phyloP scores from a whole-genome alignment of 2,888 invertebrate genomes.

The Leucozona laternaria region DNA sequence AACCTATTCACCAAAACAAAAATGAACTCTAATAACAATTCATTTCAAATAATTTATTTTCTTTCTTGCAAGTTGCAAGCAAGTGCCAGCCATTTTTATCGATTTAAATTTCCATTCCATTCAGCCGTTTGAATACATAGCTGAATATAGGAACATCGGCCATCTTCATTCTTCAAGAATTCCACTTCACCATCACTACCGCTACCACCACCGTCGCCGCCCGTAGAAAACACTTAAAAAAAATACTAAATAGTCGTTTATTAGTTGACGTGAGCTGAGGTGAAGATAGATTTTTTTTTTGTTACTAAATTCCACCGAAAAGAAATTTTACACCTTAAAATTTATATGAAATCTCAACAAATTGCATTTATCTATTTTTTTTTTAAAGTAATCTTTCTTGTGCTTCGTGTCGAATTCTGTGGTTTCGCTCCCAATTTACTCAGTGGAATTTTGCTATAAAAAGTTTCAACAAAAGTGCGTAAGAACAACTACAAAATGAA shows the following conservation, averaged over 20 bases:
- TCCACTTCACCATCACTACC: slow-evolving; percentile 3
- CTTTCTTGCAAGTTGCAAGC: slow-evolving; percentile 11
- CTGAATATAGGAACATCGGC: slow-evolving; percentile 63
- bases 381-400: slow-evolving; percentile 19
- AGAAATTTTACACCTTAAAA: slow-evolving; percentile 38
- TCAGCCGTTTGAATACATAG: slow-evolving; percentile 44
- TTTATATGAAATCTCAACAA: slow-evolving; percentile 19
- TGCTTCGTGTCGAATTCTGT: slow-evolving; percentile 19
- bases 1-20: slow-evolving; percentile 3
- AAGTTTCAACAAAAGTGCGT: slow-evolving; percentile 70
- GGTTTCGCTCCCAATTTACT: slow-evolving; percentile 44
- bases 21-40: slow-evolving; percentile 28
- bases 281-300: slow-evolving; percentile 49
- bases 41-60: slow-evolving; percentile 19
- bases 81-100: slow-evolving; percentile 57
- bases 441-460: slow-evolving; percentile 49
- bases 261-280: slow-evolving; percentile 70
- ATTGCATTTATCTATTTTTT: slow-evolving; percentile 49
- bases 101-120: slow-evolving; percentile 59
- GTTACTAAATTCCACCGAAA: slow-evolving; percentile 41
- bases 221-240: slow-evolving; percentile 39
- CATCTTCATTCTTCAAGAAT: slow-evolving; percentile 62
- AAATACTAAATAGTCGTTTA: slow-evolving; percentile 56
- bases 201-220: slow-evolving; percentile 39
- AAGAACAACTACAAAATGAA: slow-evolving; percentile 33